Evolutionary conservation across 2,797 vertebrate species (phyloP).

Genomic region (Xyrichtys novacula): DNA sequence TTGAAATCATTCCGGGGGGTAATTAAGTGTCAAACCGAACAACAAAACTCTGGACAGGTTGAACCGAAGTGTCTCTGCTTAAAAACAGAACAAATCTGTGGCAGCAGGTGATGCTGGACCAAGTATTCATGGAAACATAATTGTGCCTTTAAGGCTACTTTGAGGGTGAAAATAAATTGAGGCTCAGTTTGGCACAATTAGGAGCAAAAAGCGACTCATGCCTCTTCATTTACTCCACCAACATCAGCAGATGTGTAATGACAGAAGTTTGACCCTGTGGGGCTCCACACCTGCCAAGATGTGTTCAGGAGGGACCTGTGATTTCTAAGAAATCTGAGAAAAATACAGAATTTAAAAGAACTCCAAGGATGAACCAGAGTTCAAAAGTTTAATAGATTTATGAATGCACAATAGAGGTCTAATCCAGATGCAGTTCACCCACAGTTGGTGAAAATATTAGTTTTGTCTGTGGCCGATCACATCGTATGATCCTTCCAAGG

Average conservation of each 20-base stretch:
- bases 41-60: neutral
- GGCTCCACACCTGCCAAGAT: constrained; percentile 7
- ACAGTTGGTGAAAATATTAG: too few species aligned
- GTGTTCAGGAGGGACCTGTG: constrained; percentile 3
- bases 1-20: neutral
- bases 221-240: constrained; percentile 16
- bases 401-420: neutral
- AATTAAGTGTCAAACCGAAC: constrained; percentile 9
- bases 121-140: neutral
- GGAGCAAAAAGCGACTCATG: neutral
- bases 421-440: too few species aligned
- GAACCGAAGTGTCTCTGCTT: neutral
- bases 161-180: neutral
- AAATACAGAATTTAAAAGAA: constrained; percentile 3
- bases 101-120: neutral
- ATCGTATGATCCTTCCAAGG: too few species aligned
- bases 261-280: constrained; percentile 16
- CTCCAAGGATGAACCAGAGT: neutral
- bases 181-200: neutral
- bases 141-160: neutral
- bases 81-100: neutral
- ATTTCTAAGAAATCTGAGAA: neutral
- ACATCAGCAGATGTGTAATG: constrained; percentile 13
- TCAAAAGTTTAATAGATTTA: neutral
- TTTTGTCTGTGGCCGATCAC: too few species aligned